These are phyloP conservation scores for Nymphalis urticae DNA, from an alignment of 2,888 invertebrate species.

Conservation along the genomic window DNA sequence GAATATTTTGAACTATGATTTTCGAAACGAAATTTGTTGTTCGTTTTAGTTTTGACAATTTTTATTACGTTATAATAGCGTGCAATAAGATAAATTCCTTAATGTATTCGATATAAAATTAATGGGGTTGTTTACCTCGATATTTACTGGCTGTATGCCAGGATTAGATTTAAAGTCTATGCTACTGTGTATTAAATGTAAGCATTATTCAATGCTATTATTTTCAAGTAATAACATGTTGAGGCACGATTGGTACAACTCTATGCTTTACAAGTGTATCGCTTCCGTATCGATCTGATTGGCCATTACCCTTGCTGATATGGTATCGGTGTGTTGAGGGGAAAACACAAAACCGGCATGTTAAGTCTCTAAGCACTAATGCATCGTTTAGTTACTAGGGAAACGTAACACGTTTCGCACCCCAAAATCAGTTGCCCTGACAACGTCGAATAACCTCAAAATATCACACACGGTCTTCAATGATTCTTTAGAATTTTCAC, in stretches of 20 bases:
- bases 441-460: slow-evolving; percentile 46
- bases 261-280: slow-evolving; percentile 15
- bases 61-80: no score
- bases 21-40: no score
- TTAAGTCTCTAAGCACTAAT: not conserved
- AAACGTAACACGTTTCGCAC: slow-evolving; percentile 15
- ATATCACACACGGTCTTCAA: slow-evolving; percentile 39
- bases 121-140: slow-evolving; percentile 25
- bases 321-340: not conserved
- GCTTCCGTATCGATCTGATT: slow-evolving; percentile 27
- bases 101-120: not conserved
- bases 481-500: slow-evolving; percentile 32
- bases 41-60: not conserved
- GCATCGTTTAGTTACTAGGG: slow-evolving; percentile 11
- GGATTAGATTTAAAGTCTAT: not conserved
- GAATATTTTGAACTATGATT: no score
- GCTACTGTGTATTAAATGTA: no score
- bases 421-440: slow-evolving; percentile 48
- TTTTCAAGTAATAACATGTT: not conserved
- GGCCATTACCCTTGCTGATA: slow-evolving; percentile 10
- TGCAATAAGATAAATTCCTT: no score
- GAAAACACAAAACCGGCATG: not conserved
- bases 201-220: no score
- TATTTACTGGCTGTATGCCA: slow-evolving; percentile 21
- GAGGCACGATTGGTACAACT: not conserved